A percentile compares a stretch with the other conserved stretches of the same genome.
phyloP scores from a whole-genome alignment of 2,888 invertebrate species.

The Idaea straminata region DNA sequence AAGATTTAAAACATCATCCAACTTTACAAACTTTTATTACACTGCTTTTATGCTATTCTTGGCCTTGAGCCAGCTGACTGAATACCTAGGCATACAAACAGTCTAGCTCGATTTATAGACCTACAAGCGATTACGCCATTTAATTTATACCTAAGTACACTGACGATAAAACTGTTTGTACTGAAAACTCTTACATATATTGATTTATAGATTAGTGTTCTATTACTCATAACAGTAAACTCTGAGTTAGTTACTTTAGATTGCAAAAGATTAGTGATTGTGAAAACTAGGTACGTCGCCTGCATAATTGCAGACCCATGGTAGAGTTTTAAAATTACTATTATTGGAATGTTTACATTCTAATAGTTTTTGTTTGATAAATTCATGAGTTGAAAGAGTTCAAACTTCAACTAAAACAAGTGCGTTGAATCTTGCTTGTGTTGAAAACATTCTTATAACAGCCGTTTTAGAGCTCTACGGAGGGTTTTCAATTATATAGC shows the following conservation, averaged over 20 bases:
- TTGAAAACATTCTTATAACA: too few species aligned
- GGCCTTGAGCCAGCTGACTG: conserved; percentile 20
- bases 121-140: background rate
- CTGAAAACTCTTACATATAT: background rate
- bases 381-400: too few species aligned
- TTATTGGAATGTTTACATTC: too few species aligned
- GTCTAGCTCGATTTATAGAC: background rate
- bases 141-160: background rate
- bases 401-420: too few species aligned
- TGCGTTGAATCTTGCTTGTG: too few species aligned
- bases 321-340: too few species aligned
- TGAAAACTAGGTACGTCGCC: background rate
- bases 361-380: too few species aligned
- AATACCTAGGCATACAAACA: background rate
- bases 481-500: too few species aligned
- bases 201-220: background rate
- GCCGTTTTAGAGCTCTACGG: too few species aligned
- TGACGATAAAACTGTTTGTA: background rate
- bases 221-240: conserved; percentile 1
- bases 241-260: background rate
- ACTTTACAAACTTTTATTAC: conserved; percentile 14
- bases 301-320: too few species aligned
- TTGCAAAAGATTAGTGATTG: background rate
- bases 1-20: conserved; percentile 14
- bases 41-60: conserved; percentile 12